Percentiles rank a stretch among this genome's conserved stretches.
Evolutionary conservation across 2,113 vertebrate genomes (phyloP).

Genomic region (Tetraodon nigroviridis): DNA sequence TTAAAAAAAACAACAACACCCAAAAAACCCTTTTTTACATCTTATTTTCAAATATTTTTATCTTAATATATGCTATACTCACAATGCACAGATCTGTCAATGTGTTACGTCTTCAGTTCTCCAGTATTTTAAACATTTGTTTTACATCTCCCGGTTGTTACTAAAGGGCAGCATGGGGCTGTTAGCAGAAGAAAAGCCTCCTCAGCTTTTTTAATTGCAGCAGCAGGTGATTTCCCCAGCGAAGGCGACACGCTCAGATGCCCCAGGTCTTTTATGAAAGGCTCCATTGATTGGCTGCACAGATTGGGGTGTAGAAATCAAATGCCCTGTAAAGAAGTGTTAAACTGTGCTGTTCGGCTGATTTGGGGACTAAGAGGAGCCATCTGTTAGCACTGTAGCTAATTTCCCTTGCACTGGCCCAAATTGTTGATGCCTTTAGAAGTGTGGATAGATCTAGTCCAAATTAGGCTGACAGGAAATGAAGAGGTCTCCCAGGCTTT

Average conservation of each 20-base stretch:
- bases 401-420: constrained; percentile 45
- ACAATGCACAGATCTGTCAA: too few species aligned
- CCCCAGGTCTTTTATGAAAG: constrained; percentile 62
- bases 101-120: background rate
- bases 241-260: constrained; percentile 45
- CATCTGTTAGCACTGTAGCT: constrained; percentile 67
- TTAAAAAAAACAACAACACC: constrained; percentile 11
- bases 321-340: constrained; percentile 69
- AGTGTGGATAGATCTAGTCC: constrained; percentile 11
- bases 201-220: constrained; percentile 45
- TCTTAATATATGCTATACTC: background rate
- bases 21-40: too few species aligned
- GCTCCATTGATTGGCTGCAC: constrained; percentile 61
- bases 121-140: background rate
- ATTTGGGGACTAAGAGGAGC: constrained; percentile 50
- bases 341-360: constrained; percentile 59
- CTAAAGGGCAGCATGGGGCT: constrained; percentile 16
- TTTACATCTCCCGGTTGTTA: constrained; percentile 13
- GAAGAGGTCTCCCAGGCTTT: background rate
- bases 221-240: constrained; percentile 60
- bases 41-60: background rate
- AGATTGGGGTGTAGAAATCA: constrained; percentile 70
- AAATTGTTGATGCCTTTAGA: constrained; percentile 43
- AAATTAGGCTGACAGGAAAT: constrained; percentile 1
- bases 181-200: constrained; percentile 23